Base-by-base conservation (phyloP, 92 coral and sea anemone genomes). In the Virgularia gustaviana region DNA sequence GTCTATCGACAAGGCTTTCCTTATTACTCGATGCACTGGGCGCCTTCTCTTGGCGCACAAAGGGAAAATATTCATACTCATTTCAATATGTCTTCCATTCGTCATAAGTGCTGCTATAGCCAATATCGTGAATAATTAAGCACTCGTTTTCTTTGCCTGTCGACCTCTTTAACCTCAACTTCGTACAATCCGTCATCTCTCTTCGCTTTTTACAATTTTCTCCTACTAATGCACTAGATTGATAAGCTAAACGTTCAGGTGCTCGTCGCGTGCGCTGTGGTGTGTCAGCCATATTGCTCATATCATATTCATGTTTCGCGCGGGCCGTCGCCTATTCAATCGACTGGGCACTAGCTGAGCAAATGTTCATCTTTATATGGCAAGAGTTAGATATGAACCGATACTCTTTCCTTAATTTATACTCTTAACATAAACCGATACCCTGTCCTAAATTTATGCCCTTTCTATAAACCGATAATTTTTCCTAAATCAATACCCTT, bases 11-110 rank as follows among this genome's bases (percentile, higher is more conserved):
- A 8, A 57, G 12, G 33, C 64, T 57, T 57, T 57, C 64, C 25
- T 57, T n/a, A n/a, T n/a, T n/a, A n/a, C n/a, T 39, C 33, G 64
- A 28, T 57, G 19, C 9, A 57, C 28, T 39, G 6, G 64, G 64
- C 23, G 25, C 33, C 64, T 57, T 57, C 25, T 57, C 64, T 57
- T 28, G 64, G 36, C 34, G 64, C 34, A 57, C 33, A 23, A 57
- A 57, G 34, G 64, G 64, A 28, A 57, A 57, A 57, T 57, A 57
- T 57, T 57, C 39, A 43, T 43, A 16, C 51, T 13, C 51, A 13
- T 43, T 16, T 43, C 51, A 16, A 43, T 13, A 43, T 43, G 51
- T 16, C 51, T 22, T 43, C 51, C 51, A 43, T 43, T 43, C 51
- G 51, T 43, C 51, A 4, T 43, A 43, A 4, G n/a, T 43, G 51